Evolutionary conservation across 2,888 invertebrate species (phyloP).

Genomic region (Itoplectis maculator): DNA sequence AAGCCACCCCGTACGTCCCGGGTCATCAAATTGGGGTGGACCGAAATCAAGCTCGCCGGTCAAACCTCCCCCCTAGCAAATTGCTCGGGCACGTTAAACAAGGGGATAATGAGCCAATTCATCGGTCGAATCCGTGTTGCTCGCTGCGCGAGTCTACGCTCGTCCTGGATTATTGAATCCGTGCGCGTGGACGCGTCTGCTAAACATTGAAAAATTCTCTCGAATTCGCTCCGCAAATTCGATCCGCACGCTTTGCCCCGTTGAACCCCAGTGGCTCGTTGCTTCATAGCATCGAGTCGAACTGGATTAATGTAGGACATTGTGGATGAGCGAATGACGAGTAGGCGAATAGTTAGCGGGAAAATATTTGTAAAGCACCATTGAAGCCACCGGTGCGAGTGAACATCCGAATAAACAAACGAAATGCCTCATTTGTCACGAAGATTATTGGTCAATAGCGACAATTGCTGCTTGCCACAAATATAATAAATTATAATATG

Average conservation of each 20-base stretch:
- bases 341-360: not conserved
- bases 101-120: conserved; percentile 70
- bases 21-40: conserved; percentile 77
- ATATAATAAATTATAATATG: no score
- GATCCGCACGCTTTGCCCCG: not conserved
- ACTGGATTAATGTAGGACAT: not conserved
- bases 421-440: no score
- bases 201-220: not conserved
- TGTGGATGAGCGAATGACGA: not conserved
- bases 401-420: no score
- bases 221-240: not conserved
- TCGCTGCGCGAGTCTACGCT: conserved; percentile 20
- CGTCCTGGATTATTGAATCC: not conserved
- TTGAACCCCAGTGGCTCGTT: not conserved
- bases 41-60: conserved; percentile 76
- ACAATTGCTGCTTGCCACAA: no score
- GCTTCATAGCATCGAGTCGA: not conserved
- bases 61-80: conserved; percentile 75
- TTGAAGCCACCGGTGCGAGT: no score
- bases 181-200: not conserved
- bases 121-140: conserved; percentile 50
- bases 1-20: conserved; percentile 39
- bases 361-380: no score
- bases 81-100: conserved; percentile 66
- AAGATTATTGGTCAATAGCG: no score